phyloP scores from a whole-genome alignment of 2,113 vertebrate species.

The Lutjanus erythropterus region DNA sequence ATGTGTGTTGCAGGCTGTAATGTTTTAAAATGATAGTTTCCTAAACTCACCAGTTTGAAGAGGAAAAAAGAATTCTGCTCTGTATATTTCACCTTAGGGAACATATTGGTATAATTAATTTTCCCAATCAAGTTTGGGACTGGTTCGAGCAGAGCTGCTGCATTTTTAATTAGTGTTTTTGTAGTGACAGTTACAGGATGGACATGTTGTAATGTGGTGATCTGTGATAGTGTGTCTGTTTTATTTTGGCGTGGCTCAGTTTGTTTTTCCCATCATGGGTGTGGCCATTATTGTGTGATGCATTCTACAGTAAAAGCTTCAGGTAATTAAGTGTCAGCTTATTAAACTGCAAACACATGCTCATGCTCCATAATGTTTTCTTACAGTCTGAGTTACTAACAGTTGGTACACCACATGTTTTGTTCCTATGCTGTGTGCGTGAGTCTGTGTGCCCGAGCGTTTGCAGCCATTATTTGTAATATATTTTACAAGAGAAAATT shows the following conservation, averaged over 20 bases:
- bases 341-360: slow-evolving; percentile 10
- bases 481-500: neutral
- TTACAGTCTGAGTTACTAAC: neutral
- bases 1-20: slow-evolving; percentile 14
- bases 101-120: neutral
- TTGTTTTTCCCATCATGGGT: slow-evolving; percentile 38
- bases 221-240: slow-evolving; percentile 3
- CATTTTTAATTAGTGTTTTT: neutral
- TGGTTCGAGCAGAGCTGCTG: neutral
- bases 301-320: neutral
- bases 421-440: neutral
- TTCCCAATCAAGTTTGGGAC: neutral
- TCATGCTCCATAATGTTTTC: slow-evolving; percentile 9
- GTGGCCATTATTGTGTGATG: neutral
- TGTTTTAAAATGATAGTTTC: slow-evolving; percentile 24
- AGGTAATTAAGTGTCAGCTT: slow-evolving; percentile 19
- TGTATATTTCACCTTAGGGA: neutral
- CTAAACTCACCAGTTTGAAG: slow-evolving; percentile 17
- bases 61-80: neutral
- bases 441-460: neutral
- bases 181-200: slow-evolving; percentile 1
- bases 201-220: neutral
- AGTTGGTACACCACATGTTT: neutral
- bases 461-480: neutral
- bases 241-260: slow-evolving; percentile 25